phyloP scores from a whole-genome alignment of 2,113 vertebrate genomes.

The Antennarius striatus region DNA sequence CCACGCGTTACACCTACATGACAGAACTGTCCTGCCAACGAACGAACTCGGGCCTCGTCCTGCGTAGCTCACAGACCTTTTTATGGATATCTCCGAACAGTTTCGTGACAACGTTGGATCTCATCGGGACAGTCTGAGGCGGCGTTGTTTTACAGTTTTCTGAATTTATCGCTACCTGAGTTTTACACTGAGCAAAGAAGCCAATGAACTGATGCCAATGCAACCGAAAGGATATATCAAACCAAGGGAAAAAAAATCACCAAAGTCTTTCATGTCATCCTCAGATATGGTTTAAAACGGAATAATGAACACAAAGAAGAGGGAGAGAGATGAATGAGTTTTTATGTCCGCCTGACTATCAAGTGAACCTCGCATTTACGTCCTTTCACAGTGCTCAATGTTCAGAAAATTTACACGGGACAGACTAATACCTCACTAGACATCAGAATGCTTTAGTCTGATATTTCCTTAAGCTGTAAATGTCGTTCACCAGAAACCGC shows the following conservation, averaged over 20 bases:
- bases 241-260: slow-evolving; percentile 59
- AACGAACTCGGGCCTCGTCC: slow-evolving; percentile 35
- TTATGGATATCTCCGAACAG: slow-evolving; percentile 12
- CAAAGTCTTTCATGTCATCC: slow-evolving; percentile 64
- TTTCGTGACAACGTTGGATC: background rate
- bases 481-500: slow-evolving; percentile 75
- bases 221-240: slow-evolving; percentile 25
- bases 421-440: slow-evolving; percentile 75
- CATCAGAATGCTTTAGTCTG: slow-evolving; percentile 72
- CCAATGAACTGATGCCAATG: slow-evolving; percentile 8
- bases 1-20: slow-evolving; percentile 36
- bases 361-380: slow-evolving; percentile 33
- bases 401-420: slow-evolving; percentile 25
- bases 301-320: slow-evolving; percentile 11
- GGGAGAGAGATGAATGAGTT: slow-evolving; percentile 2
- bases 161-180: background rate
- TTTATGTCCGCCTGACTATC: slow-evolving; percentile 18
- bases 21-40: slow-evolving; percentile 37
- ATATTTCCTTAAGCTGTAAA: slow-evolving; percentile 68
- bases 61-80: slow-evolving; percentile 30
- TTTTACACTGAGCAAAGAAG: slow-evolving; percentile 9
- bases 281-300: slow-evolving; percentile 39
- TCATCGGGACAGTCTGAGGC: slow-evolving; percentile 8
- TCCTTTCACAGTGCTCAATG: slow-evolving; percentile 53
- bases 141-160: background rate